Base-by-base conservation (phyloP, 2,113 vertebrate species). In the Podarcis muralis region DNA sequence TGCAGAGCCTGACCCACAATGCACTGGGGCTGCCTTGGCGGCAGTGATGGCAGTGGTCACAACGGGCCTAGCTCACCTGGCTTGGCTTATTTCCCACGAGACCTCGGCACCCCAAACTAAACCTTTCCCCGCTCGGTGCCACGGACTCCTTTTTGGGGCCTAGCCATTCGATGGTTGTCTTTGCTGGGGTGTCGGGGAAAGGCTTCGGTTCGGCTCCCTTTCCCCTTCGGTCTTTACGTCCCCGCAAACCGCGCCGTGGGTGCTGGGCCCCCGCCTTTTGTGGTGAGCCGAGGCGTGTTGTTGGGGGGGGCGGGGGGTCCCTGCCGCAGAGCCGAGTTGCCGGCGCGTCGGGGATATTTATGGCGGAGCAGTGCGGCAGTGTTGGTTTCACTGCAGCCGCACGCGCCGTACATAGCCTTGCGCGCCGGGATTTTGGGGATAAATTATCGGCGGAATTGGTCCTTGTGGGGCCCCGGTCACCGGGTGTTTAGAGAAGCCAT, bases 351-450 rank as follows among this genome's bases (percentile, higher is more conserved):
- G 35, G 91, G 93, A 93, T 96, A 95, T 96, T 95, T 96, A 96
- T 95, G 93, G 94, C 89, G 87, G 93, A 89, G 94, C 94, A 94
- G 92, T 93, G 93, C 95, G 86, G 94, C 95, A 94, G 92, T 83
- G 90, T 69, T 89, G 83, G 90, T 80, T 81, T 88, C 77, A 77
- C 89, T 85, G 91, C 1, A 86, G 90, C 82, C 74, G 40, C 72
- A 1, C 85, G 2, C 48, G 48, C 48, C 48, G 48, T 53, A 89
- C 86, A 27, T 66, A 43, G 35, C 57, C 57, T 43, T 12, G 15
- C 35, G 94, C 90, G 92, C 89, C 80, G 91, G 92, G 86, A 80
- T 90, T 91, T 90, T 82, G 86, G 94, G 94, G 81, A 59, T 95
- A 91, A 95, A 93, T 93, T 91, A 93, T 80, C 88, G 92, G 92